Conservation (phyloP, 2,797 vertebrate genomes). For the Danio aesculapii region DNA sequence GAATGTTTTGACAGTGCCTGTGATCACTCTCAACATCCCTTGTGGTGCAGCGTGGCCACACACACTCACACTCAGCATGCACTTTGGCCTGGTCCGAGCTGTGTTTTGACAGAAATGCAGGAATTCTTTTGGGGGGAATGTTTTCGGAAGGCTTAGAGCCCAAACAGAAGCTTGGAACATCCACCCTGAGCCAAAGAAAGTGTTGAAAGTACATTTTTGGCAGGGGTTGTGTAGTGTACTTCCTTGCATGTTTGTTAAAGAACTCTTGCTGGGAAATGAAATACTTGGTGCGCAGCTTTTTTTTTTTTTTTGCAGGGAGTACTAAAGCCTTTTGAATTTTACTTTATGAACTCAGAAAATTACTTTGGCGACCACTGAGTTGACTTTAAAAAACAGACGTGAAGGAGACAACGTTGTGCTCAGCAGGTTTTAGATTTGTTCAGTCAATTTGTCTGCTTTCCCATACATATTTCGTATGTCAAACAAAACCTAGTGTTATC, state of each 20-base stretch:
- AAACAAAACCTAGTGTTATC: conserved; percentile 8
- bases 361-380: background rate
- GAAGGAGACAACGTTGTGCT: background rate
- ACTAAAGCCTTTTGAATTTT: conserved; percentile 17
- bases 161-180: conserved; percentile 54
- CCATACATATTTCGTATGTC: background rate
- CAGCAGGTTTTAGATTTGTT: background rate
- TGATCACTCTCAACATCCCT: conserved; percentile 18
- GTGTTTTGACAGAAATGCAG: conserved; percentile 62
- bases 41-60: conserved; percentile 24
- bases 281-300: background rate
- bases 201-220: conserved; percentile 45
- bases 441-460: background rate
- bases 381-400: background rate
- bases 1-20: conserved; percentile 47
- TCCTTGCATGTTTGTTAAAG: background rate
- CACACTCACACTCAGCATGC: conserved; percentile 27
- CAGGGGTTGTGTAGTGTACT: conserved; percentile 4
- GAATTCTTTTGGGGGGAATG: conserved; percentile 44
- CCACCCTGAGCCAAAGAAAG: conserved; percentile 34
- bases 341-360: conserved; percentile 12
- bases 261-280: conserved; percentile 6
- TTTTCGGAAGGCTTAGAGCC: conserved; percentile 59
- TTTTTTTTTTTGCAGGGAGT: too few relatives aligned
- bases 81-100: conserved; percentile 53